These are phyloP conservation scores for Aspiorhynchus laticeps DNA, from an alignment of 2,113 vertebrate species.

Conservation along the genomic window DNA sequence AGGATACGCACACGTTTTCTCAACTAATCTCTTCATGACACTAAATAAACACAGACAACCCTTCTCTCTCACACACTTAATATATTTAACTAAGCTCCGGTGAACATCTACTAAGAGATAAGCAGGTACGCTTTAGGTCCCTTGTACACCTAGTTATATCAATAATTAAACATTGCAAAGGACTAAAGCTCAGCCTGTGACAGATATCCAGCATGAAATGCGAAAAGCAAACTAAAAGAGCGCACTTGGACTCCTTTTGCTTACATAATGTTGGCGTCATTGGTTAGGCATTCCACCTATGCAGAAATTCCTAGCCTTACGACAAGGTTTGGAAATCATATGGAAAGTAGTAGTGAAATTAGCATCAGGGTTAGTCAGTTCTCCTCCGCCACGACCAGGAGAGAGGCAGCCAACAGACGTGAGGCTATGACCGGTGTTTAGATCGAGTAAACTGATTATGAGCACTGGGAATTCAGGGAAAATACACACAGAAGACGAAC, in stretches of 20 bases:
- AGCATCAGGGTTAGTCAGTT: background rate
- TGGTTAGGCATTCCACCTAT: slow-evolving; percentile 16
- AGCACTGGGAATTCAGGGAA: background rate
- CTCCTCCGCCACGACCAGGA: background rate
- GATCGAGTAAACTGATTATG: slow-evolving; percentile 13
- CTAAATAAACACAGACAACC: background rate
- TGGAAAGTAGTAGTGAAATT: slow-evolving; percentile 31
- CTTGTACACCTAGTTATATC: background rate
- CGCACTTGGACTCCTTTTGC: background rate
- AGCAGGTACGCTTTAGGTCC: background rate
- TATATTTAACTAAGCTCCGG: background rate
- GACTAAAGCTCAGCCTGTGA: slow-evolving; percentile 11
- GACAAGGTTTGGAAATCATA: slow-evolving; percentile 13
- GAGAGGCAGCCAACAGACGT: background rate
- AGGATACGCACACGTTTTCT: background rate
- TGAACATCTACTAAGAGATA: background rate
- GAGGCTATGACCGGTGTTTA: background rate
- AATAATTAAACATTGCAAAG: slow-evolving; percentile 1
- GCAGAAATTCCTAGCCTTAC: slow-evolving; percentile 4
- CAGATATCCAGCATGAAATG: background rate
- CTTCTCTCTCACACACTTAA: background rate
- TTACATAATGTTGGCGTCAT: slow-evolving; percentile 11
- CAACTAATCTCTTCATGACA: background rate
- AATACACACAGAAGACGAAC: background rate
- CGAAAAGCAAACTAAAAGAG: slow-evolving; percentile 9